Evolutionary conservation across 1,140 invertebrate genomes (phyloP).

Genomic region (Leptinotarsa texana): DNA sequence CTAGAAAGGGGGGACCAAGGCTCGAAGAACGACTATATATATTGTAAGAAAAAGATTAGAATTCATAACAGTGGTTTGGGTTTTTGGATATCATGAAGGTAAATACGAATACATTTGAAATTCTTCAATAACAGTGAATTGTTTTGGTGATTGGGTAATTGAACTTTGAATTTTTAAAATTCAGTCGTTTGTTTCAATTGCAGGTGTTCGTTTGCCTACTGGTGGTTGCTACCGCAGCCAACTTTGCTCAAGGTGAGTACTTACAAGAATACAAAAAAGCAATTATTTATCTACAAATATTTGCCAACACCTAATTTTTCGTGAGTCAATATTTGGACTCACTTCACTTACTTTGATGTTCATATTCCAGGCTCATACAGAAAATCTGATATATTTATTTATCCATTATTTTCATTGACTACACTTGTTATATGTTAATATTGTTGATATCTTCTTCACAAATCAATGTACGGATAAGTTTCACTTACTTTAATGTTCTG

Average conservation of each 20-base stretch:
- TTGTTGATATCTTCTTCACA: too few relatives aligned
- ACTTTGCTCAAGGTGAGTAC: slow-evolving; percentile 39
- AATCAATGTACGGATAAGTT: too few relatives aligned
- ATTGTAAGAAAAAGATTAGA: neutral
- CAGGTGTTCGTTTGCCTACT: slow-evolving; percentile 44
- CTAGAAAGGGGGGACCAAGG: slow-evolving; percentile 6
- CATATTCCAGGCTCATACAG: too few relatives aligned
- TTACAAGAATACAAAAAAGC: neutral
- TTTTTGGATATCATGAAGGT: slow-evolving; percentile 2
- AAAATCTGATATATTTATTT: too few relatives aligned
- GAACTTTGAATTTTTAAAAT: neutral
- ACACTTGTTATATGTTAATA: too few relatives aligned
- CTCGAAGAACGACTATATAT: neutral
- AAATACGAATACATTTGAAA: neutral
- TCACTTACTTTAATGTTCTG: too few relatives aligned
- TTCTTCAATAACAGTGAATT: neutral
- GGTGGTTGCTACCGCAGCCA: slow-evolving; percentile 36
- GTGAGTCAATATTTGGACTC: too few relatives aligned
- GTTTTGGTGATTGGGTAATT: neutral
- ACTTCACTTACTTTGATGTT: too few relatives aligned
- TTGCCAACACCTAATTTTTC: too few relatives aligned
- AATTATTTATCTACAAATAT: too few relatives aligned
- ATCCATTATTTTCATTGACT: too few relatives aligned
- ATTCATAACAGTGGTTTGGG: neutral
- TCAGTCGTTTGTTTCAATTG: slow-evolving; percentile 26